Conservation (phyloP, 2,113 vertebrate species). For the Plestiodon gilberti region DNA sequence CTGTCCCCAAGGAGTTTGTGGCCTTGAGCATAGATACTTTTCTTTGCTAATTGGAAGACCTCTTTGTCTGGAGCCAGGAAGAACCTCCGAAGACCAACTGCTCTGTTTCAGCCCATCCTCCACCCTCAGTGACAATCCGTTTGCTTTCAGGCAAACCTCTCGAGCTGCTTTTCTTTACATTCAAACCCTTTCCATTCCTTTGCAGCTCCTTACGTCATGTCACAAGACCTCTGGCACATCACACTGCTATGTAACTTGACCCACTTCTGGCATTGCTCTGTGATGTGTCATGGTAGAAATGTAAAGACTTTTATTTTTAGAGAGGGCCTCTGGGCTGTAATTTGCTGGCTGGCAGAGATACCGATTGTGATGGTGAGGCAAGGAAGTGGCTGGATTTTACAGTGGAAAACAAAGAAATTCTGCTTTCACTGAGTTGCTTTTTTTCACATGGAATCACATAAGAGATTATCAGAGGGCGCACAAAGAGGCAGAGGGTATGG, state of each 20-base stretch:
- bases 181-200: conserved; percentile 51
- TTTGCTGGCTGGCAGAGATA: conserved; percentile 31
- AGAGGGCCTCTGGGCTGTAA: conserved; percentile 16
- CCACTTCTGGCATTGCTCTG: conserved; percentile 55
- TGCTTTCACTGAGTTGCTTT: not conserved
- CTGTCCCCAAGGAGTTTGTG: not conserved
- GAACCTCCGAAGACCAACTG: conserved; percentile 17
- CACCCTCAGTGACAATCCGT: conserved; percentile 32
- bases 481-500: not conserved
- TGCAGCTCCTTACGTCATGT: conserved; percentile 50
- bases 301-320: conserved; percentile 49
- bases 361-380: not conserved
- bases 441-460: not conserved
- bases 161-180: conserved; percentile 66
- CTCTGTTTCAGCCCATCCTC: conserved; percentile 27
- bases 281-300: conserved; percentile 56
- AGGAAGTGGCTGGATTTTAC: not conserved
- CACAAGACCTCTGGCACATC: conserved; percentile 60
- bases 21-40: not conserved
- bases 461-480: not conserved
- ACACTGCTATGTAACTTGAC: conserved; percentile 49
- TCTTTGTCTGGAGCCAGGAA: conserved; percentile 20
- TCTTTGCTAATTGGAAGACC: not conserved
- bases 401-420: not conserved
- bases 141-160: conserved; percentile 56